Base-by-base conservation (phyloP, 2,113 vertebrate genomes). In the Menura novaehollandiae region DNA sequence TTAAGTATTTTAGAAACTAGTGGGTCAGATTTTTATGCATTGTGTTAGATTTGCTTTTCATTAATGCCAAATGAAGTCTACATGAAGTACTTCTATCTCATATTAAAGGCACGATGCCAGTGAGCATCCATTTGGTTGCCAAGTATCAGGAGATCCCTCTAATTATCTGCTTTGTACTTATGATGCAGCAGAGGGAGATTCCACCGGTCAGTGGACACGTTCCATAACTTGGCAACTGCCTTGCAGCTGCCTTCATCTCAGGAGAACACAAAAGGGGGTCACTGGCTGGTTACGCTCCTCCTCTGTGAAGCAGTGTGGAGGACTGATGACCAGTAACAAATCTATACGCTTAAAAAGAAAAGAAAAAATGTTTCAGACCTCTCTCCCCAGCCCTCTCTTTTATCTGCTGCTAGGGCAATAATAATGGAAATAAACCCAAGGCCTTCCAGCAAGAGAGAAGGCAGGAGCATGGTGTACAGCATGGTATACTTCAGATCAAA, bases 51-150 rank as follows among this genome's bases (percentile, higher is more conserved):
- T 91, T 97, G 93, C 93, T 96, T 97, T 97, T 97, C 94, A 96
- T 96, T 97, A 97, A 95, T 88, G 84, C 66, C 91, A 96, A 86
- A 97, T 79, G 75, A 97, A 97, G 79, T 85, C 95, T 76, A 72
- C 68, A 78, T 56, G 73, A 96, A 95, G 87, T 94, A 92, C 94
- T 97, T 95, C 87, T 71, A 75, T 85, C 95, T 97, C 90, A 68
- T 74, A 96, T 95, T 95, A 97, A 97, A 97, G 94, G 95, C 79
- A 93, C 43, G 85, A 96, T 96, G 93, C 94, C 97, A 98, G 92
- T 75, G 78, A 97, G 93, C 76, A 92, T 95, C 91, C 59, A 3
- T 26, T 80, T 44, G 53, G 97, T 98, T 98, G 96, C 97, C 90
- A 97, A 69, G 97, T 95, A 95, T 89, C 95, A 94, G 23, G 33